Evolutionary conservation across 2,113 vertebrate species (phyloP).

Genomic region (Sterrhoptilus dennistouni): DNA sequence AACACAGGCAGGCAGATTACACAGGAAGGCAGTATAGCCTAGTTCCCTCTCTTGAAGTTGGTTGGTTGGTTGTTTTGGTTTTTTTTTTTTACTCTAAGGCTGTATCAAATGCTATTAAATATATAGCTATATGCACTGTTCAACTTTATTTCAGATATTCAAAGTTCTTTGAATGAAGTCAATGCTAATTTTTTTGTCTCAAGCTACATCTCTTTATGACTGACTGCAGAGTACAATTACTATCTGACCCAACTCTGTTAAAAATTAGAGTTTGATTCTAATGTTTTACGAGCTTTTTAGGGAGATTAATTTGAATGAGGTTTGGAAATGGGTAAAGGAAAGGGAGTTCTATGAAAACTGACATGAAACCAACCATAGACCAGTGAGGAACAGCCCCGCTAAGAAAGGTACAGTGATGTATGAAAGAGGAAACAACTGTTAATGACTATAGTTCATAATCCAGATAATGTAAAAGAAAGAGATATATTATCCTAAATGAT

Average conservation of each 20-base stretch:
- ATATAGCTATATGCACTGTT: background rate
- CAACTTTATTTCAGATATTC: background rate
- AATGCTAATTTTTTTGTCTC: background rate
- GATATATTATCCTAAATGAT: background rate
- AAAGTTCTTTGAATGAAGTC: background rate
- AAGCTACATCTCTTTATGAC: background rate
- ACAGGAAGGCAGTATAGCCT: background rate
- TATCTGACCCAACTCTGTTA: background rate
- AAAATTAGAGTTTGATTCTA: slow-evolving; percentile 5
- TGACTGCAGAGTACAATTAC: background rate
- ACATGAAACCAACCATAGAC: background rate
- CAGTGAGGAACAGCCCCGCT: background rate
- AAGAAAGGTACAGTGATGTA: background rate
- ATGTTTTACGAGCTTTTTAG: background rate
- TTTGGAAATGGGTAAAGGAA: background rate
- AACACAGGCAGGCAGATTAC: background rate
- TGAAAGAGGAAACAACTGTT: background rate
- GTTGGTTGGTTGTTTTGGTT: background rate
- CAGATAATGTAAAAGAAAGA: background rate
- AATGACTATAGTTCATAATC: background rate
- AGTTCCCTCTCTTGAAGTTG: background rate
- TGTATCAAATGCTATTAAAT: background rate
- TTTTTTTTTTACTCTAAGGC: background rate
- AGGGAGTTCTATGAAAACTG: background rate
- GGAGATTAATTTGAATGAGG: background rate